Evolutionary conservation across 2,888 invertebrate species (phyloP).

Genomic region (Acanthacorydalis orientalis): DNA sequence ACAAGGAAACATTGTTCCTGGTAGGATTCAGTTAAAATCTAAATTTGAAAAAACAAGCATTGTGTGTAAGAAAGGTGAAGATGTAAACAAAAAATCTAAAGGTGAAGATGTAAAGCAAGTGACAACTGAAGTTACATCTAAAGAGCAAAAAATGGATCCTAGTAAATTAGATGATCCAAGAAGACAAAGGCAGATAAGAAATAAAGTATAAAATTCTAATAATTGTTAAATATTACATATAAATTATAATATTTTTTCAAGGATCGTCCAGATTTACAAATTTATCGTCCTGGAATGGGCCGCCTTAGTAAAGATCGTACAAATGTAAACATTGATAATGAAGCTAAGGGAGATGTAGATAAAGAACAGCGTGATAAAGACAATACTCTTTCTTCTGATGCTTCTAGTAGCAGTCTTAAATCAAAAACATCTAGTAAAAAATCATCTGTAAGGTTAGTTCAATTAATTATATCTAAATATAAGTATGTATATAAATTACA

Average conservation of each 20-base stretch:
- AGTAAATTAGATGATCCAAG: constrained; percentile 30
- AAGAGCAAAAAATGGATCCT: background rate
- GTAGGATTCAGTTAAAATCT: too few relatives aligned
- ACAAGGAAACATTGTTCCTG: too few relatives aligned
- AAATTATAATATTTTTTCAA: constrained; percentile 18
- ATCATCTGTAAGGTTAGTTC: too few relatives aligned
- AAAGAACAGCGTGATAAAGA: too few relatives aligned
- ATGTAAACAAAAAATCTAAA: background rate
- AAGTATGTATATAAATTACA: too few relatives aligned
- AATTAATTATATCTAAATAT: too few relatives aligned
- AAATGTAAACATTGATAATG: background rate
- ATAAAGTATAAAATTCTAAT: constrained; percentile 25
- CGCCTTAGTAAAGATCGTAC: constrained; percentile 2
- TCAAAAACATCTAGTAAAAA: too few relatives aligned
- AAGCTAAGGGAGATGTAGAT: background rate
- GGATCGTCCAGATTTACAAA: constrained; percentile 79
- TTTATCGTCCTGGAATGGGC: constrained; percentile 75
- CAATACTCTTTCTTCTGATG: too few relatives aligned
- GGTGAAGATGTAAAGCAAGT: background rate
- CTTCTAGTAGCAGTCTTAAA: too few relatives aligned
- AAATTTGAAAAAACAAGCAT: too few relatives aligned
- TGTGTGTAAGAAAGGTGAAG: too few relatives aligned
- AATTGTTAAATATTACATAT: background rate
- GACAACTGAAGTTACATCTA: background rate
- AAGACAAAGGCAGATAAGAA: constrained; percentile 34